These are phyloP conservation scores for Psilanteris sp. DNA, from an alignment of 1,140 invertebrate genomes.

Conservation along the genomic window DNA sequence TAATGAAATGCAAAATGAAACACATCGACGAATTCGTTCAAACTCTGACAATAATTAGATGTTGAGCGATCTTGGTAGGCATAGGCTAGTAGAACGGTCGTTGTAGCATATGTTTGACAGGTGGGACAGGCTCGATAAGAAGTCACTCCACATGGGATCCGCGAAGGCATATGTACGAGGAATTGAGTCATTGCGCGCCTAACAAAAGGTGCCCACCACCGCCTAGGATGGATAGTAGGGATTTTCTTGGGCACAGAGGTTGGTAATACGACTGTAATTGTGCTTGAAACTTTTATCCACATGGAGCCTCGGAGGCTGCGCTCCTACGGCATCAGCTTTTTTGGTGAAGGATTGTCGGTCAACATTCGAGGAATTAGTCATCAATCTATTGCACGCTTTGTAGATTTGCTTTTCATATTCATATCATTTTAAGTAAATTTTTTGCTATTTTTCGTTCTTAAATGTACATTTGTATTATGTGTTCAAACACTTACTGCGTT, in stretches of 20 bases:
- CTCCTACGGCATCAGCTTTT: conserved; percentile 55
- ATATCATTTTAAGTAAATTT: no score
- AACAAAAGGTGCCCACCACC: conserved; percentile 80
- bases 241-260: conserved; percentile 77
- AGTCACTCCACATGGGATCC: conserved; percentile 93
- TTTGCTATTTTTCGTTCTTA: background rate
- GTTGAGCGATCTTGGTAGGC: conserved; percentile 73
- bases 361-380: conserved; percentile 47
- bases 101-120: conserved; percentile 80
- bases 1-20: conserved; percentile 17
- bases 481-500: no score
- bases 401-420: conserved; percentile 13
- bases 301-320: conserved; percentile 33
- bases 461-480: background rate
- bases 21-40: conserved; percentile 38
- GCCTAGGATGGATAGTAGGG: conserved; percentile 78
- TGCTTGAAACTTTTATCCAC: conserved; percentile 39
- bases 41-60: conserved; percentile 7
- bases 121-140: conserved; percentile 79
- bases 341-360: conserved; percentile 53
- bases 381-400: conserved; percentile 29
- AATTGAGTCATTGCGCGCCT: conserved; percentile 83
- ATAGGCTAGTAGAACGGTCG: conserved; percentile 75
- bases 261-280: conserved; percentile 70
- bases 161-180: conserved; percentile 91